phyloP scores from a whole-genome alignment of 2,113 vertebrate species.

The Actinemys pallida region DNA sequence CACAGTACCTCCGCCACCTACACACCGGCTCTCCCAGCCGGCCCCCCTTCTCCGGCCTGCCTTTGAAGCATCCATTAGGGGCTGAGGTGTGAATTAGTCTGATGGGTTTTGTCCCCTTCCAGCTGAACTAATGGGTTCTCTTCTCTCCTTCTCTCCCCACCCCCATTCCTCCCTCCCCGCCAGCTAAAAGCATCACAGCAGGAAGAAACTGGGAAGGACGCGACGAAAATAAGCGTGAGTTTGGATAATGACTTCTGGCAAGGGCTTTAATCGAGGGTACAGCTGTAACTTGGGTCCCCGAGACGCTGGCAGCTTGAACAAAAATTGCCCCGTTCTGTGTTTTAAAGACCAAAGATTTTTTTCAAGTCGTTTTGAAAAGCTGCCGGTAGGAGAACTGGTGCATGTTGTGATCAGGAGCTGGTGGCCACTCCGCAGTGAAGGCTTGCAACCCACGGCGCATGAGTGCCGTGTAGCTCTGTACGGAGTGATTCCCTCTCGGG shows the following conservation, averaged over 20 bases:
- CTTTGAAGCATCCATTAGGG: background rate
- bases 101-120: background rate
- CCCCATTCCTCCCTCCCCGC: background rate
- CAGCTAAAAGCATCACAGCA: constrained; percentile 85
- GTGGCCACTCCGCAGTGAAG: no score
- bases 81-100: background rate
- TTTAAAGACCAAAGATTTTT: constrained; percentile 49
- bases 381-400: background rate
- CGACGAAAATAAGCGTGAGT: constrained; percentile 98
- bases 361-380: constrained; percentile 44
- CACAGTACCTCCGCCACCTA: background rate
- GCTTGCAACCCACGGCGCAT: no score
- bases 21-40: rapidly evolving
- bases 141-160: constrained; percentile 17
- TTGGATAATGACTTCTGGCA: constrained; percentile 24
- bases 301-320: background rate
- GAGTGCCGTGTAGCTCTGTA: no score
- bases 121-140: constrained; percentile 45
- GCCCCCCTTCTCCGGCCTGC: background rate
- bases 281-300: background rate
- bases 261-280: background rate
- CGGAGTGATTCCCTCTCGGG: background rate
- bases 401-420: background rate
- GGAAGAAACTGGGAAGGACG: constrained; percentile 88
- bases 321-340: background rate